A percentile compares a stretch with the other conserved stretches of the same genome.
These are phyloP conservation scores for Periophthalmus modestus DNA, from an alignment of 2,113 vertebrate genomes.

Conservation along the genomic window DNA sequence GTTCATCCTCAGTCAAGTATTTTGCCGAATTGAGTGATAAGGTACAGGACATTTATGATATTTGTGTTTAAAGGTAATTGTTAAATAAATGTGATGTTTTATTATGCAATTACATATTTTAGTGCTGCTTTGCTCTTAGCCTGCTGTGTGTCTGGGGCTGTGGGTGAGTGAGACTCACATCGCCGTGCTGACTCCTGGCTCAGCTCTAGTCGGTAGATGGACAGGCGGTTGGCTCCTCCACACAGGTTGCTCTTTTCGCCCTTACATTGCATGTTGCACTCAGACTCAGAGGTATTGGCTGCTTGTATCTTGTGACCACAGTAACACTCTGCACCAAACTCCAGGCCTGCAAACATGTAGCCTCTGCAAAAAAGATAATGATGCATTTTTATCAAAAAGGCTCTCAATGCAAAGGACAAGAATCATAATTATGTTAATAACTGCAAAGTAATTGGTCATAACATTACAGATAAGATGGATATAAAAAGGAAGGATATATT, in stretches of 20 bases:
- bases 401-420: background rate
- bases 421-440: background rate
- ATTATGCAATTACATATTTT: background rate
- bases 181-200: constrained; percentile 91
- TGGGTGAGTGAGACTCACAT: constrained; percentile 80
- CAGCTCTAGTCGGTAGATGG: constrained; percentile 93
- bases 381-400: background rate
- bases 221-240: constrained; percentile 90
- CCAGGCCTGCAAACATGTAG: constrained; percentile 92
- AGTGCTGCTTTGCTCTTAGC: background rate
- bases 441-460: background rate
- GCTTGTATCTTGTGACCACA: constrained; percentile 96
- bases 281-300: constrained; percentile 81
- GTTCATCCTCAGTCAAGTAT: too few species aligned
- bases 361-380: constrained; percentile 78
- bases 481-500: background rate
- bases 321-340: constrained; percentile 97
- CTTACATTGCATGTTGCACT: constrained; percentile 96
- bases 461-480: background rate
- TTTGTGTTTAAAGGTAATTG: background rate
- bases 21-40: too few species aligned
- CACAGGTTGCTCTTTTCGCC: constrained; percentile 88
- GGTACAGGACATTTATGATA: background rate
- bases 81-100: background rate
- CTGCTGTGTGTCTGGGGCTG: background rate